Conservation (phyloP, 2,113 vertebrate species). For the Neogobius melanostomus region DNA sequence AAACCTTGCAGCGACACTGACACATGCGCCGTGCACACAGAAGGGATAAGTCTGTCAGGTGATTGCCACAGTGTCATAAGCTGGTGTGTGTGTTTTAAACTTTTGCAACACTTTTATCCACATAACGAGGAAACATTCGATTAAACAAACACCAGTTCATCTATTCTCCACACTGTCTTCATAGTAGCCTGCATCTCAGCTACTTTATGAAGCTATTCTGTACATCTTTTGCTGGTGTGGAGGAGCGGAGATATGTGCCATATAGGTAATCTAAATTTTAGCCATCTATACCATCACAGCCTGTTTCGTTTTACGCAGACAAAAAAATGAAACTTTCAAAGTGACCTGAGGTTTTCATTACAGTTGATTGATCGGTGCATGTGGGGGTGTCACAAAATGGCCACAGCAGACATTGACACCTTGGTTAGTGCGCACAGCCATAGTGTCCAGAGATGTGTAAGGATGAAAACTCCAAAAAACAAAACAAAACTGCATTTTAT, state of each 20-base stretch:
- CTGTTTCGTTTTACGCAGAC: slow-evolving; percentile 76
- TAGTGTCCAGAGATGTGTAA: neutral
- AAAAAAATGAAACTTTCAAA: slow-evolving; percentile 74
- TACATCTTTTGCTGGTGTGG: slow-evolving; percentile 12
- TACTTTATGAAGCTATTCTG: slow-evolving; percentile 34
- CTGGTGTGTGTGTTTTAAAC: slow-evolving; percentile 24
- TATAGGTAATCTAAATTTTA: slow-evolving; percentile 77
- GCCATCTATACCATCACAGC: slow-evolving; percentile 65
- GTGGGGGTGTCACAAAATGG: slow-evolving; percentile 72
- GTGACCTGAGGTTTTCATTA: slow-evolving; percentile 81
- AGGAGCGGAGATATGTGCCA: slow-evolving; percentile 60
- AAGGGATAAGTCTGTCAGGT: slow-evolving; percentile 32
- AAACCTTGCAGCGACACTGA: slow-evolving; percentile 45
- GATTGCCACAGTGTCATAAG: slow-evolving; percentile 53
- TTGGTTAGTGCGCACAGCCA: slow-evolving; percentile 44
- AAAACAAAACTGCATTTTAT: neutral
- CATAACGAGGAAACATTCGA: neutral
- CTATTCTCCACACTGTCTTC: neutral
- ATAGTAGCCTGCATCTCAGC: slow-evolving; percentile 23
- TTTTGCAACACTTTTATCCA: slow-evolving; percentile 5
- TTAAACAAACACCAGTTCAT: neutral
- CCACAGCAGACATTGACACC: slow-evolving; percentile 69
- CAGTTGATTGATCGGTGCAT: slow-evolving; percentile 76
- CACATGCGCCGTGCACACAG: neutral
- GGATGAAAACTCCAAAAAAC: neutral